Percentiles rank a stretch among this genome's conserved stretches.
phyloP scores from a whole-genome alignment of 2,113 vertebrate genomes.

The Gambusia affinis region DNA sequence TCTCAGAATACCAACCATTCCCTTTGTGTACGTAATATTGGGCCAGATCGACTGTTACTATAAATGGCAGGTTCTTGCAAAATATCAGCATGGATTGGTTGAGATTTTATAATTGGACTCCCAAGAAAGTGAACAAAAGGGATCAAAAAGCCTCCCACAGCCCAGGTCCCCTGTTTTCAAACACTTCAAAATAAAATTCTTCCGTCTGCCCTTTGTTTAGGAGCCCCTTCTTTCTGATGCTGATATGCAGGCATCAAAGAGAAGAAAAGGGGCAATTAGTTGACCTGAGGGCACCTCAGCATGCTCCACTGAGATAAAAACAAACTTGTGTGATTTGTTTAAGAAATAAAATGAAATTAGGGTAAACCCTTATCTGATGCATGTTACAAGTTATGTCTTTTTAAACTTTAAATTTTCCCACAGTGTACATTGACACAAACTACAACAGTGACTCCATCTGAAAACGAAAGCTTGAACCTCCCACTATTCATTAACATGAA shows the following conservation, averaged over 20 bases:
- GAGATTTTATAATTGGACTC: conserved; percentile 86
- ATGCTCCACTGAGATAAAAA: conserved; percentile 24
- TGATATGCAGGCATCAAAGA: conserved; percentile 89
- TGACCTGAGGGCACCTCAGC: conserved; percentile 32
- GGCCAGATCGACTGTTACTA: conserved; percentile 73
- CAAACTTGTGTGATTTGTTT: conserved; percentile 27
- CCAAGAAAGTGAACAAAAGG: conserved; percentile 70
- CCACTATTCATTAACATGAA: neutral
- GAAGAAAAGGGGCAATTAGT: conserved; percentile 71
- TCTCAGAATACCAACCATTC: conserved; percentile 61
- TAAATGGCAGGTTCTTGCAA: conserved; percentile 79
- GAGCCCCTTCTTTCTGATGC: conserved; percentile 70
- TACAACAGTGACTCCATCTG: neutral
- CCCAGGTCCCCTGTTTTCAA: conserved; percentile 79
- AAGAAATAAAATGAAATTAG: neutral
- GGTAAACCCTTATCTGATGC: conserved; percentile 11
- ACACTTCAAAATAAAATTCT: conserved; percentile 91
- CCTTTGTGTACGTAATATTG: conserved; percentile 71
- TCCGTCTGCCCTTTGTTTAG: conserved; percentile 65
- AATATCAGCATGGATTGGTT: conserved; percentile 63
- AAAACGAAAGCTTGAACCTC: neutral
- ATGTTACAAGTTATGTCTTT: neutral
- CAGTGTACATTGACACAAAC: neutral
- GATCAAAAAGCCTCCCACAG: conserved; percentile 15
- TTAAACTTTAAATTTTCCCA: neutral